Percentiles rank a stretch among this genome's conserved stretches.
phyloP scores from a whole-genome alignment of 1,140 invertebrate species.

The Cydia strobilella region DNA sequence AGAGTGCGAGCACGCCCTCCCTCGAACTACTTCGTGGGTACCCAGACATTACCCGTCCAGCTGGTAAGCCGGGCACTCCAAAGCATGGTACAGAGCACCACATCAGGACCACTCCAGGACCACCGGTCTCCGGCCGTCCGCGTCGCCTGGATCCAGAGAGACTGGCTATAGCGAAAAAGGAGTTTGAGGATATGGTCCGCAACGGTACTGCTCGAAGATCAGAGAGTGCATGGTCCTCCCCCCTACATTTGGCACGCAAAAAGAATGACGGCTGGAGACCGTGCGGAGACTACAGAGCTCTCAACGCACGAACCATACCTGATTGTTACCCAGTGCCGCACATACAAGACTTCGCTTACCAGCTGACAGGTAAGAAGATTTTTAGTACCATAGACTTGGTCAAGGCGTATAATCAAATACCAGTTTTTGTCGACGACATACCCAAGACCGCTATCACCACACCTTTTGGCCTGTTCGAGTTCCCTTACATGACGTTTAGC shows the following conservation, averaged over 20 bases:
- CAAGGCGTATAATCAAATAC: slow-evolving; percentile 4
- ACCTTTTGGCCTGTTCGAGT: not conserved
- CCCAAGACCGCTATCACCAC: not conserved
- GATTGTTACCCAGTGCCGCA: slow-evolving; percentile 38
- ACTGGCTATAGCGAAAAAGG: not conserved
- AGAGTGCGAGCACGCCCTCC: too few relatives aligned
- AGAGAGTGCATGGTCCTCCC: not conserved
- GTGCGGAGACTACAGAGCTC: slow-evolving; percentile 26
- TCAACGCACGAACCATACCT: slow-evolving; percentile 36
- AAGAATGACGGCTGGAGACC: slow-evolving; percentile 32
- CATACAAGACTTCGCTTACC: slow-evolving; percentile 36
- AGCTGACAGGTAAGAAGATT: slow-evolving; percentile 17
- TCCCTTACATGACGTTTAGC: not conserved
- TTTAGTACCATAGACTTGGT: slow-evolving; percentile 35
- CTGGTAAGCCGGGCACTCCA: not conserved
- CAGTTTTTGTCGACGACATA: not conserved
- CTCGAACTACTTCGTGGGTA: not conserved
- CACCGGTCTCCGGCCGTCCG: not conserved
- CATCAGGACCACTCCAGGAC: not conserved
- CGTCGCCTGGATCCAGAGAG: not conserved
- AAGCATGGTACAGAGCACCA: not conserved
- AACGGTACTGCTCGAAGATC: not conserved
- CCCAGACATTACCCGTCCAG: not conserved
- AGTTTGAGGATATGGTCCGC: not conserved
- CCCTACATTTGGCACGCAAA: not conserved